Evolutionary conservation across 2,797 vertebrate species (phyloP).

Genomic region (Sarcoramphus papa): DNA sequence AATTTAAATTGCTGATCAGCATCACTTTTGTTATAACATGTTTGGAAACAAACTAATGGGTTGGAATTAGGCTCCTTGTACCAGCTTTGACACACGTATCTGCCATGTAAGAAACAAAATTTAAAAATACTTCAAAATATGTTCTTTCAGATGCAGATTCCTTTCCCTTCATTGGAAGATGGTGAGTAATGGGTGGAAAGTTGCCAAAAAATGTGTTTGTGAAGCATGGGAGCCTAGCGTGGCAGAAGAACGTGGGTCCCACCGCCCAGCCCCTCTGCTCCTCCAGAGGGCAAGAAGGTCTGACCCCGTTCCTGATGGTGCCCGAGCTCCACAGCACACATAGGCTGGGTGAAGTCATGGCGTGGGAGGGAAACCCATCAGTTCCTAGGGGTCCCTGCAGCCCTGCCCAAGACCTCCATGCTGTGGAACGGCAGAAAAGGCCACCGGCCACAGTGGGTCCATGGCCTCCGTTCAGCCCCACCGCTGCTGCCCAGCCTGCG

Average conservation of each 20-base stretch:
- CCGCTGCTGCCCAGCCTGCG: not conserved
- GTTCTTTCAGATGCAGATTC: not conserved
- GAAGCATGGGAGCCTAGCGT: not conserved
- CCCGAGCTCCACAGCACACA: not conserved
- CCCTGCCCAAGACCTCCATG: not conserved
- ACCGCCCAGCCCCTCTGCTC: not conserved
- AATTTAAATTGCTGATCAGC: slow-evolving; percentile 48
- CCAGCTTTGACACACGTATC: slow-evolving; percentile 18
- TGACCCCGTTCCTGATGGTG: not conserved
- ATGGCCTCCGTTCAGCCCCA: not conserved
- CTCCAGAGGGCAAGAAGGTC: not conserved
- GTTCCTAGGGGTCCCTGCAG: not conserved
- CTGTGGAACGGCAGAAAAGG: not conserved
- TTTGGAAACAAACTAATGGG: slow-evolving; percentile 67
- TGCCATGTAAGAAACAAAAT: not conserved
- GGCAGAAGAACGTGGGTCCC: not conserved
- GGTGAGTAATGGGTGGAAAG: not conserved
- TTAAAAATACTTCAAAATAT: not conserved
- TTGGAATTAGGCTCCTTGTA: not conserved
- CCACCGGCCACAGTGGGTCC: not conserved
- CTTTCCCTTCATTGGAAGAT: not conserved
- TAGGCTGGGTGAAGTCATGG: accelerated
- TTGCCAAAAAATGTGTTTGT: not conserved
- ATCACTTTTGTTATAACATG: slow-evolving; percentile 30
- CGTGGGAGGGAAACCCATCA: not conserved